Evolutionary conservation across 2,113 vertebrate species (phyloP), one percentile per base, ranked within the genome.

Genomic region (Okapia johnstoni): DNA sequence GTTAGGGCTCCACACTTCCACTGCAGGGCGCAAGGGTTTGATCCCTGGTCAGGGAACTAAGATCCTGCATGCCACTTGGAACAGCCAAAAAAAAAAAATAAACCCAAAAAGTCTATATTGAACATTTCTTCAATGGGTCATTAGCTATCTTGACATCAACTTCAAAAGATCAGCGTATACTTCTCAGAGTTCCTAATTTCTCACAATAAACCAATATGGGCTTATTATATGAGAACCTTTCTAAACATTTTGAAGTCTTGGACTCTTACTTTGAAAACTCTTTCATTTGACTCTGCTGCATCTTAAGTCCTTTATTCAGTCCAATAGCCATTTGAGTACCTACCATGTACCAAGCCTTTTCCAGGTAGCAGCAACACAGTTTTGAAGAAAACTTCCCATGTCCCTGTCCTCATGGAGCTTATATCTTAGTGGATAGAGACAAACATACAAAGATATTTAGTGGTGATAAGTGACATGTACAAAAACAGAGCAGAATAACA

Each of bases 101-200:
- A 46, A 76, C 12, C 43, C 26, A 9, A 11, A 46, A 80, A 81
- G 48, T 54, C 46, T 43, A 30, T 36, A 36, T 0, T 13, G 36
- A 93, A 83, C 26, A 57, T 43, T 81, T 90, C 48, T 87, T 90
- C 73, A 76, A 54, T 58, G 93, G 40, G 54, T 43, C 6, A 0
- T 90, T 70, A 86, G 48, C 21, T 16, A 57, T 57, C 19, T 61
- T 87, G 36, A 76, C 15, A 50, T 63, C 30, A 61, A 40, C 46
- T 76, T 95, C 55, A 88, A 92, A 88, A 92, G 26, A 88, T 58
- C 48, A 96, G 28, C 84, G 63, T 77, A 28, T 95, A 85, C 25
- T 46, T 90, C 58, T 81, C 85, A 87, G 36, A n/a, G 76, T 93
- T 83, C 15, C 54, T 77, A 63, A 63, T 57, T 63, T 85, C 25